A percentile compares a stretch with the other conserved stretches of the same genome.
These are phyloP conservation scores for Trissolcus brochymenae DNA, from an alignment of 2,888 invertebrate species.

Conservation along the genomic window DNA sequence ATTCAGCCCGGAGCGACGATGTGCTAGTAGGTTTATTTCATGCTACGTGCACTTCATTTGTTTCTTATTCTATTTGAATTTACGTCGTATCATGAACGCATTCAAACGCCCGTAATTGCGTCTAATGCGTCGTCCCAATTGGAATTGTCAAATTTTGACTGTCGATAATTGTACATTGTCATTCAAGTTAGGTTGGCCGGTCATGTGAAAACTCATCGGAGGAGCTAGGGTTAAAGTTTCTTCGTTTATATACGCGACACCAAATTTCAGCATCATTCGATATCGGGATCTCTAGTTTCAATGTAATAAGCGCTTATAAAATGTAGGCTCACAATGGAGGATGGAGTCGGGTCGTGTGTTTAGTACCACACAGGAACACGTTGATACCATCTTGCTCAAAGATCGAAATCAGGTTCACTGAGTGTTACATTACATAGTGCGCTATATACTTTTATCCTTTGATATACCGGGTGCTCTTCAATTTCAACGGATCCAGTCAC, in stretches of 20 bases:
- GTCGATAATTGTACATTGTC: neutral
- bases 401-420: conserved; percentile 69
- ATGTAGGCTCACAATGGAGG: conserved; percentile 44
- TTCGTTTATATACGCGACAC: neutral
- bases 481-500: conserved; percentile 66
- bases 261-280: conserved; percentile 30
- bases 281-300: conserved; percentile 40
- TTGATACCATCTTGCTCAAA: conserved; percentile 71
- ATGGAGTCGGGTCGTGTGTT: conserved; percentile 30
- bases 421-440: conserved; percentile 73
- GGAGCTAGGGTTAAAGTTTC: no score
- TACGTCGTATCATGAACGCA: conserved; percentile 31
- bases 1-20: conserved; percentile 64
- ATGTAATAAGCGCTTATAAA: conserved; percentile 44
- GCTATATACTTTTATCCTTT: conserved; percentile 69
- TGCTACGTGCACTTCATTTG: conserved; percentile 44
- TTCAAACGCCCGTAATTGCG: conserved; percentile 7
- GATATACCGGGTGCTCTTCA: conserved; percentile 72
- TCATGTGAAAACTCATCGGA: no score
- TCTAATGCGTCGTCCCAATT: no score
- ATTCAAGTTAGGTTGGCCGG: neutral
- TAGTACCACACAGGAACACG: conserved; percentile 56
- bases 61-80: conserved; percentile 50
- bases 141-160: neutral
- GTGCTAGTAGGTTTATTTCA: conserved; percentile 42